These are phyloP conservation scores for Drosophila ironensis DNA, from an alignment of 1,140 invertebrate genomes.

Conservation along the genomic window DNA sequence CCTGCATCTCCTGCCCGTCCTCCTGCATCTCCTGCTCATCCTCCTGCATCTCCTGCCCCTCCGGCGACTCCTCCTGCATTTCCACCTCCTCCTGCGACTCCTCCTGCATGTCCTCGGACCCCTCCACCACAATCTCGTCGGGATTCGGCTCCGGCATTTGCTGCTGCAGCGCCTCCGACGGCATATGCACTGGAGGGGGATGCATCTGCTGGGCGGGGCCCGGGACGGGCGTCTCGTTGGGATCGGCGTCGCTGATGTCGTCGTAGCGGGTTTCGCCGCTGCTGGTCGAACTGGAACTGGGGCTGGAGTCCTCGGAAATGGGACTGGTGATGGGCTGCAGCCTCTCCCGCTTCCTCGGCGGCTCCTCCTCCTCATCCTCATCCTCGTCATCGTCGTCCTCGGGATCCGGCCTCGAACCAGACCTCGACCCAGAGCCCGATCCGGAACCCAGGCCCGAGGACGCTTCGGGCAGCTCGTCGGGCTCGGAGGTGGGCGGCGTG, in stretches of 20 bases:
- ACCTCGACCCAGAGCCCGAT: no score
- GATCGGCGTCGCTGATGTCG: conserved; percentile 17
- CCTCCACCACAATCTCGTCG: conserved; percentile 7
- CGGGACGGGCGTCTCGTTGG: no score
- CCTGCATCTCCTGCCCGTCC: not conserved
- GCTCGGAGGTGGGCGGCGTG: no score
- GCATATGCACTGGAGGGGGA: no score
- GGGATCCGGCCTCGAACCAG: no score
- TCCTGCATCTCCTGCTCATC: not conserved
- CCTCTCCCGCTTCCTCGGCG: conserved; percentile 3
- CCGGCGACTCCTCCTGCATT: not conserved
- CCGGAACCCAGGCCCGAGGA: no score
- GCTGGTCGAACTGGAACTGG: conserved; percentile 1
- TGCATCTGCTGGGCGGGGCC: no score
- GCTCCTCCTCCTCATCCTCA: not conserved
- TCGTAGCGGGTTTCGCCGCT: conserved; percentile 6
- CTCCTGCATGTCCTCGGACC: not conserved
- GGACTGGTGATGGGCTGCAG: conserved; percentile 32
- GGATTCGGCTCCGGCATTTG: conserved; percentile 17
- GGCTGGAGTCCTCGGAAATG: conserved; percentile 14
- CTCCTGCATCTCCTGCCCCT: not conserved
- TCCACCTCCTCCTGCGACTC: not conserved
- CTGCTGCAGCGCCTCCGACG: conserved; percentile 5
- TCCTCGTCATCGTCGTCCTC: not conserved
- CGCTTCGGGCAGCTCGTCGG: no score